Evolutionary conservation across 1,140 invertebrate genomes (phyloP), one percentile per base, ranked within the genome.

Genomic region (Heterodera carotae): DNA sequence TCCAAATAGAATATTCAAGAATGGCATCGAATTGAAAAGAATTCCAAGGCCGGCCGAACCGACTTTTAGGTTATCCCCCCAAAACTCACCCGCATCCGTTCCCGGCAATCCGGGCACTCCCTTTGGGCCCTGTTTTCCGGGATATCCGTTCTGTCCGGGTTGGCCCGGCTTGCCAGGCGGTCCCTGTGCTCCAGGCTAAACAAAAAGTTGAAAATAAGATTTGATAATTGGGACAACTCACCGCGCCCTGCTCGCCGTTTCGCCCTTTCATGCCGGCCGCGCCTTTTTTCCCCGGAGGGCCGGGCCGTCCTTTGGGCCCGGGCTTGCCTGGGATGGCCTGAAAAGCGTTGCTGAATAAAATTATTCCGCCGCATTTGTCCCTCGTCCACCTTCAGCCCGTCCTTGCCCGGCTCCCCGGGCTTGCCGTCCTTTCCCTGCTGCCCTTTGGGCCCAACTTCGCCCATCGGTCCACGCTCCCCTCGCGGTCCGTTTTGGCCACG

Each of bases 261-360:
- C 36, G 25, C 12, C 71, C 71, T 34, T 74, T 74, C 33, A 27
- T 33, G 2, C 77, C 77, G 12, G 59, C 1, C n/a, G 53, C 33
- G 33, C 77, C 77, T 33, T 39, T 31, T 53, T 62, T 78, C 1
- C 77, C 77, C 33, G 75, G 22, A 10, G 60, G 60, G 15, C 77
- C 76, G 31, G 48, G 39, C n/a, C 53, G 53, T 36, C 76, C 76
- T 18, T 77, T 77, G 22, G 76, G 74, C 8, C 76, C 76, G 2
- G 76, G 27, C 36, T 33, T 5, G 4, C 71, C 71, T 27, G 56
- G 56, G 1, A 74, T 34, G n/a, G 39, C 71, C 62, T 74, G 25
- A 22, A 39, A 39, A 39, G 36, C 10, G 36, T 10, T n/a, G n/a
- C 36, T 60, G 29, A 43, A 31, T 43, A 71, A 71, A 48, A 2